A percentile compares a stretch with the other conserved stretches of the same genome.
These are phyloP conservation scores for Myiozetetes cayanensis DNA, from an alignment of 2,113 vertebrate species.

Conservation along the genomic window DNA sequence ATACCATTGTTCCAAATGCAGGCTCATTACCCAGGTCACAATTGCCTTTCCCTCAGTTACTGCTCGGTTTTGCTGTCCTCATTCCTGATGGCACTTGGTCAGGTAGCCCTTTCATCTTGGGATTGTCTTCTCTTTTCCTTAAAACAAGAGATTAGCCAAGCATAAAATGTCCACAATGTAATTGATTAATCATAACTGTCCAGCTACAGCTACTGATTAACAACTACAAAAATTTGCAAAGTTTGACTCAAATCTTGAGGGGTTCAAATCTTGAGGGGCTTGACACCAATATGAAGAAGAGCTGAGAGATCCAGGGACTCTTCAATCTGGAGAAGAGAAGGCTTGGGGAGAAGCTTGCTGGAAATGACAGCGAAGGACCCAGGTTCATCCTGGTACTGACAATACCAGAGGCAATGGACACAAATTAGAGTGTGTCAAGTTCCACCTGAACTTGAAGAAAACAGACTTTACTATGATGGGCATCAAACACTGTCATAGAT, in stretches of 20 bases:
- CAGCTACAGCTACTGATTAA: not conserved
- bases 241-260: not conserved
- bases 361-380: not conserved
- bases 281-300: not conserved
- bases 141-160: not conserved
- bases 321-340: not conserved
- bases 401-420: not conserved
- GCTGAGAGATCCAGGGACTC: not conserved
- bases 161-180: no score
- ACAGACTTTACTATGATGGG: not conserved
- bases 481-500: not conserved
- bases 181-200: not conserved
- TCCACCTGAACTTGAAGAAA: not conserved
- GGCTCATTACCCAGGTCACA: not conserved
- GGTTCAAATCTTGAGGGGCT: not conserved
- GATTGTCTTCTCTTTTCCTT: not conserved
- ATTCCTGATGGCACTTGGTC: not conserved
- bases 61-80: not conserved
- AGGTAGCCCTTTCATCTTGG: not conserved
- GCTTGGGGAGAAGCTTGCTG: not conserved
- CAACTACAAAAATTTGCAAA: not conserved
- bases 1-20: not conserved
- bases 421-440: not conserved
- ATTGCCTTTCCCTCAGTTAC: not conserved
- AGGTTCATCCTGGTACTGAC: not conserved